Conservation (phyloP, 2,113 vertebrate species). For the Shinisaurus crocodilurus region DNA sequence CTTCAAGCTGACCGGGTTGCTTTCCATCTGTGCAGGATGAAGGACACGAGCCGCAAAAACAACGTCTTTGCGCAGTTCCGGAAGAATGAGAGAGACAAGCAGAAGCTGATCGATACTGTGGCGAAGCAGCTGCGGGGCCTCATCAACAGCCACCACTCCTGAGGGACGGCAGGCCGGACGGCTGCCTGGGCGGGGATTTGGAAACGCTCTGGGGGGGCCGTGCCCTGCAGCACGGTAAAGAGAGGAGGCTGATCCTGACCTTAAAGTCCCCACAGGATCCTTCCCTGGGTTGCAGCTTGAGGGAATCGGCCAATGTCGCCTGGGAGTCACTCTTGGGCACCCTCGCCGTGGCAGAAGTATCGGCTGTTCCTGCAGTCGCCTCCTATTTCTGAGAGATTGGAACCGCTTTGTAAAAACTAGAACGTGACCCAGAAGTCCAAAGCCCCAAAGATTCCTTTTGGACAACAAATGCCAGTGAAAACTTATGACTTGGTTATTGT, state of each 20-base stretch:
- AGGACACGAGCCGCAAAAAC: constrained; percentile 93
- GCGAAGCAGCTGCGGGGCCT: constrained; percentile 94
- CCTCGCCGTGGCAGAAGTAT: not conserved
- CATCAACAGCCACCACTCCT: constrained; percentile 89
- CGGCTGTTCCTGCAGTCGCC: not conserved
- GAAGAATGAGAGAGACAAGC: constrained; percentile 95
- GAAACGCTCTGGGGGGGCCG: not conserved
- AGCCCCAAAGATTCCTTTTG: not conserved
- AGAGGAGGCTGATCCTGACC: constrained; percentile 20
- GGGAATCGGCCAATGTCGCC: too few species aligned
- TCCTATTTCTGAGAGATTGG: constrained; percentile 58
- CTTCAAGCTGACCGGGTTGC: not conserved
- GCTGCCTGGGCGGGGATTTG: not conserved
- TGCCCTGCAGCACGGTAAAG: constrained; percentile 44
- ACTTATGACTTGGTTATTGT: constrained; percentile 3
- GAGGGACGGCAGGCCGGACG: constrained; percentile 45
- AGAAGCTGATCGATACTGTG: constrained; percentile 95
- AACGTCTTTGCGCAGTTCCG: constrained; percentile 94
- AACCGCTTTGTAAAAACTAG: constrained; percentile 3
- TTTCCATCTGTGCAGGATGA: constrained; percentile 83
- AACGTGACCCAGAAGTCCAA: not conserved
- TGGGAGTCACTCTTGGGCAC: too few species aligned
- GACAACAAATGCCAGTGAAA: constrained; percentile 26
- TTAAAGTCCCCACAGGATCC: constrained; percentile 8
- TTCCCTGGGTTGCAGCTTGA: constrained; percentile 2